phyloP scores from a whole-genome alignment of 2,113 vertebrate species.

The Loxodonta africana region DNA sequence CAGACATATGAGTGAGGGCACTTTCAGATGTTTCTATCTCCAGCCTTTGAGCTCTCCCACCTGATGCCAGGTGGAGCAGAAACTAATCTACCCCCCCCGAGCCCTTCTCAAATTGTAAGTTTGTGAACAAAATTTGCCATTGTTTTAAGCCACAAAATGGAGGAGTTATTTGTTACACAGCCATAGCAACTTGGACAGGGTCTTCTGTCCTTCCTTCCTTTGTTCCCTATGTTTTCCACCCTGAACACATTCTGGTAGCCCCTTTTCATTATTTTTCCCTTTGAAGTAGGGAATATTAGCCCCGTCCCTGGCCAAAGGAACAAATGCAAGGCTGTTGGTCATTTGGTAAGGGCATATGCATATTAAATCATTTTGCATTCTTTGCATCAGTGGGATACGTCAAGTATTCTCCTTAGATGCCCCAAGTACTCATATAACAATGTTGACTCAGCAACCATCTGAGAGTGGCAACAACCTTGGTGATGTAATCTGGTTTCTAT shows the following conservation, averaged over 20 bases:
- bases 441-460: neutral
- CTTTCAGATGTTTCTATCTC: neutral
- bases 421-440: neutral
- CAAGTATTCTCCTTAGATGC: too few species aligned
- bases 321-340: neutral
- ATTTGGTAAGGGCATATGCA: neutral
- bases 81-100: neutral
- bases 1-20: neutral
- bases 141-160: neutral
- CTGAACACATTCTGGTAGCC: neutral
- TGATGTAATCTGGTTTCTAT: neutral
- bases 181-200: neutral
- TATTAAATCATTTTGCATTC: neutral
- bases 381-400: neutral
- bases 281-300: neutral
- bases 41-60: neutral
- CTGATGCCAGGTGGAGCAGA: neutral
- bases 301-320: neutral
- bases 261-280: neutral
- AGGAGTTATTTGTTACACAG: neutral
- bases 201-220: neutral
- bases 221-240: neutral
- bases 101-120: neutral
- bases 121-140: neutral
- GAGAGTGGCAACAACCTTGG: neutral